These are phyloP conservation scores for Dioctria linearis DNA, from an alignment of 2,888 invertebrate species.

Conservation along the genomic window DNA sequence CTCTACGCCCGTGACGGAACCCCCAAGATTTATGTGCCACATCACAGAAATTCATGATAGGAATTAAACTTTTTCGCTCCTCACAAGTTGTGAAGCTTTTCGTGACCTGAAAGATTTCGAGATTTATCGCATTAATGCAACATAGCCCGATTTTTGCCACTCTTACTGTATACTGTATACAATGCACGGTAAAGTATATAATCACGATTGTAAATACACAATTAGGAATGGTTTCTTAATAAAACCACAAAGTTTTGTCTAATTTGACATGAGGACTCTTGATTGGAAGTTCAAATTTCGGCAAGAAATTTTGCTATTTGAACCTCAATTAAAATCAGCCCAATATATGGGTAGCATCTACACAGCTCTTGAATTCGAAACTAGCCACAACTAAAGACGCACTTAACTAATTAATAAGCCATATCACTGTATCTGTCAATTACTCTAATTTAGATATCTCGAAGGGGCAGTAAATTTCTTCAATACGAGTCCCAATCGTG, in stretches of 20 bases:
- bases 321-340: slow-evolving; percentile 27
- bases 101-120: slow-evolving; percentile 4
- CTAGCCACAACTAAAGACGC: slow-evolving; percentile 37
- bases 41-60: slow-evolving; percentile 49
- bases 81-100: slow-evolving; percentile 21
- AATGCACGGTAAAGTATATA: slow-evolving; percentile 13
- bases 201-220: slow-evolving; percentile 22
- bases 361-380: slow-evolving; percentile 37
- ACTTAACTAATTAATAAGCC: slow-evolving; percentile 59
- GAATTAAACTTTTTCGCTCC: slow-evolving; percentile 41
- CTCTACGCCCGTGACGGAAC: background rate
- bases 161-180: background rate
- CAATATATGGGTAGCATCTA: background rate
- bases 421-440: slow-evolving; percentile 59
- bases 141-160: background rate
- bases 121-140: slow-evolving; percentile 17
- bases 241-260: slow-evolving; percentile 17
- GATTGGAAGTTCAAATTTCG: slow-evolving; percentile 3
- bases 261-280: slow-evolving; percentile 7
- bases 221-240: slow-evolving; percentile 15
- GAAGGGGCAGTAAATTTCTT: slow-evolving; percentile 59
- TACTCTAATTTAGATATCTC: slow-evolving; percentile 60
- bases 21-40: slow-evolving; percentile 42
- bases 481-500: slow-evolving; percentile 35
- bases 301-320: background rate